Base-by-base conservation (phyloP, 2,113 vertebrate species). In the Gobius niger region DNA sequence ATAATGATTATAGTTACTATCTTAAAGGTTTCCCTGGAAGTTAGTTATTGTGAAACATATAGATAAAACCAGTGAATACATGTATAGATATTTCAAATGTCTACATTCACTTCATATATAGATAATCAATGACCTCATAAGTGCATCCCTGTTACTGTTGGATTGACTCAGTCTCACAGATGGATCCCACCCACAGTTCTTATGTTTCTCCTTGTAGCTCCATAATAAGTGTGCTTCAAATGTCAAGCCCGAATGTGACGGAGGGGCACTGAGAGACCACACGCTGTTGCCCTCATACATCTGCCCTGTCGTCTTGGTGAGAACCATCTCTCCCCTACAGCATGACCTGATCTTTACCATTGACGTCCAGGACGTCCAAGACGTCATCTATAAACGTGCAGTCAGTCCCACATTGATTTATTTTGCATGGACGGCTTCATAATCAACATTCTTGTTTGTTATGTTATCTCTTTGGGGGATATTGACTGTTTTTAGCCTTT, bases 161-260 rank as follows among this genome's bases (percentile, higher is more conserved):
- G 51, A 70, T 51, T 0, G 1, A 40, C 54, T 47, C 52, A 53
- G 60, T n/a, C 44, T 52, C 68, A 62, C 83, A 84, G 83, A 84
- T 82, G 75, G 76, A 74, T 44, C 7, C 54, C 76, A 44, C 76
- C 76, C 67, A 75, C 81, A 34, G 7, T 61, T 79, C 79, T 72
- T 69, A 64, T 81, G 79, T 63, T 63, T 80, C 8, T 68, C 47
- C 65, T 80, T 60, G 59, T 75, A 98, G 97, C 91, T 98, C 54
- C 97, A 98, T 87, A 99, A 99, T 79, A 98, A 98, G 81, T 99
- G 97, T 91, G 96, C 94, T 44, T 98, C 97, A 50, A 93, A 96
- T 73, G 89, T 96, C 77, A 99, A 94, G 90, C 93, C 95, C 0
- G 97, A 99, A 78, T 99, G 97, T 88, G 97, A 98, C 68, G 98